Evolutionary conservation across 2,888 invertebrate species (phyloP).

Genomic region (Halictus ligatus): DNA sequence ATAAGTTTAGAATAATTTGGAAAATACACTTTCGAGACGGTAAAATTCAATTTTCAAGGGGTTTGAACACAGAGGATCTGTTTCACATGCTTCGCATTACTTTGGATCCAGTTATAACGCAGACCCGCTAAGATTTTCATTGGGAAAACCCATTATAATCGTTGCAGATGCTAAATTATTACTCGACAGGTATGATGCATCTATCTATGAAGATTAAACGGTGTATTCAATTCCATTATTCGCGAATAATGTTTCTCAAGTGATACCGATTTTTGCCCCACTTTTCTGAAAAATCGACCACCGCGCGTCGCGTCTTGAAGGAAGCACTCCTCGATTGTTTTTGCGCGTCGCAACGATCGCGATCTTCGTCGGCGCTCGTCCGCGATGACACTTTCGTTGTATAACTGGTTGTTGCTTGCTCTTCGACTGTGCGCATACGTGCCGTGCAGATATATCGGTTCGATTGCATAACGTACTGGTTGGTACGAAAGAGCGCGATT

Average conservation of each 20-base stretch:
- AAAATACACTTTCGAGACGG: too few species aligned
- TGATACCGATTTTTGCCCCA: neutral
- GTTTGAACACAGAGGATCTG: too few species aligned
- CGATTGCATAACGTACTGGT: conserved; percentile 17
- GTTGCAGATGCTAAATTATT: too few species aligned
- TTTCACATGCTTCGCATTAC: too few species aligned
- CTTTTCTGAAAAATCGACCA: neutral
- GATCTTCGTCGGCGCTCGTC: neutral
- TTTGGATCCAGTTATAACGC: too few species aligned
- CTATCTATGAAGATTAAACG: too few species aligned
- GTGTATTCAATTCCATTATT: too few species aligned
- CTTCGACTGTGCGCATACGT: neutral
- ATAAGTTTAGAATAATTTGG: too few species aligned
- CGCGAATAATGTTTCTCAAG: neutral
- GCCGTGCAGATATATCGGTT: neutral
- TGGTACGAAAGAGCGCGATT: neutral
- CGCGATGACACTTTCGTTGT: neutral
- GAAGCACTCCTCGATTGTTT: neutral
- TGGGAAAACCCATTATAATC: too few species aligned
- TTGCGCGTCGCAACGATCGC: neutral
- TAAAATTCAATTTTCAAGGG: too few species aligned
- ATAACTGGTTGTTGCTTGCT: neutral
- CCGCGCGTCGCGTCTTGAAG: neutral
- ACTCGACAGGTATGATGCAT: too few species aligned
- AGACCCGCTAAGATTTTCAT: too few species aligned